Evolutionary conservation across 2,888 invertebrate genomes (phyloP).

Genomic region (Calephelis perditalis): DNA sequence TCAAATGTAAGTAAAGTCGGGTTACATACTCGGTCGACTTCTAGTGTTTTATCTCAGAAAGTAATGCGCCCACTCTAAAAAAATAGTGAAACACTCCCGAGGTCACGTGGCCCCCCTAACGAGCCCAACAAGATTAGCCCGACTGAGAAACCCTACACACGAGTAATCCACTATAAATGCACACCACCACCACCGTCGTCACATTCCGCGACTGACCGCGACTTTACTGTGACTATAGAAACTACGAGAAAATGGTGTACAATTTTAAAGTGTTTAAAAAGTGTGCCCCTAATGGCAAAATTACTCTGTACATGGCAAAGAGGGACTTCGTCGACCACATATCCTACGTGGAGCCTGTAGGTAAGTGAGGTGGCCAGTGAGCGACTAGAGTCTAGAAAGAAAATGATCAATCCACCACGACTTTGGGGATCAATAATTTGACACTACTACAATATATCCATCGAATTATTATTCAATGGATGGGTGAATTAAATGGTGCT

Average conservation of each 20-base stretch:
- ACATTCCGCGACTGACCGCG: conserved; percentile 21
- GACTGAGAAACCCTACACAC: conserved; percentile 51
- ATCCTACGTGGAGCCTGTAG: conserved; percentile 90
- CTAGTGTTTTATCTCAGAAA: too few species aligned
- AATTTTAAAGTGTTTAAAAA: conserved; percentile 96
- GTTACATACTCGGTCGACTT: too few species aligned
- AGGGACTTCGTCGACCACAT: conserved; percentile 94
- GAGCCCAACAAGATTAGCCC: conserved; percentile 51
- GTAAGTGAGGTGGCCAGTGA: conserved; percentile 59
- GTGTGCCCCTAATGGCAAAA: conserved; percentile 91
- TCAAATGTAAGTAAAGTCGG: too few species aligned
- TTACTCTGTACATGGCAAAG: conserved; percentile 91
- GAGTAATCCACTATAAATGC: conserved; percentile 60
- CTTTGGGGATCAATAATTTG: too few species aligned
- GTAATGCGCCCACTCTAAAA: too few species aligned
- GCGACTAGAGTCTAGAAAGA: too few species aligned
- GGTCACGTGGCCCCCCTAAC: conserved; percentile 44
- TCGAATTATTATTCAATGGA: too few species aligned
- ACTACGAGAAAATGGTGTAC: conserved; percentile 84
- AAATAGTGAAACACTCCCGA: neutral
- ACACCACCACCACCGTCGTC: conserved; percentile 18
- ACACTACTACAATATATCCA: too few species aligned
- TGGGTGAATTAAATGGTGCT: too few species aligned
- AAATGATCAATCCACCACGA: too few species aligned
- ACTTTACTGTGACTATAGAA: conserved; percentile 12